A percentile compares a stretch with the other conserved stretches of the same genome.
Evolutionary conservation across 2,797 vertebrate species (phyloP).

Genomic region (Catamblyrhynchus diadema): DNA sequence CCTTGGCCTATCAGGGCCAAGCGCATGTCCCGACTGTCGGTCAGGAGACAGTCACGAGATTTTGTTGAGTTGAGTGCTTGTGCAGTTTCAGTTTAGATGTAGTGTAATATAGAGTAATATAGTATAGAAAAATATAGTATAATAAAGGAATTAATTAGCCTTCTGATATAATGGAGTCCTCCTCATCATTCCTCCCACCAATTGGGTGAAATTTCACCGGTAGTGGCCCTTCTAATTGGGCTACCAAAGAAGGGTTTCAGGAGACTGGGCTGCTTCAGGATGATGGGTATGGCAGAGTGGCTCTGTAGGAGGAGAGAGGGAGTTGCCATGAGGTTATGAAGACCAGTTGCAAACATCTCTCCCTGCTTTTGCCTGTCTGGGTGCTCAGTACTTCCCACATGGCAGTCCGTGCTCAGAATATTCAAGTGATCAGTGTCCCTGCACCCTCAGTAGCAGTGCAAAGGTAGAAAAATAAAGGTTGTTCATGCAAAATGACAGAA

Average conservation of each 20-base stretch:
- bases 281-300: background rate
- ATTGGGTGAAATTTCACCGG: accelerated
- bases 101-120: background rate
- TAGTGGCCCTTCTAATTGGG: no score
- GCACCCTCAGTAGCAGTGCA: background rate
- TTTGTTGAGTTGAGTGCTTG: no score
- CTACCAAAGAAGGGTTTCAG: background rate
- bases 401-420: accelerated
- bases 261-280: background rate
- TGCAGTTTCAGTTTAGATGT: background rate
- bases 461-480: background rate
- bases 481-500: background rate
- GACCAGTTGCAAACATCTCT: background rate
- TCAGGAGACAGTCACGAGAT: no score
- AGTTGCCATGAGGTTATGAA: background rate
- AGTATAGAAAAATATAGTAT: no score
- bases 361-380: background rate
- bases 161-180: background rate
- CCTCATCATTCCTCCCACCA: background rate
- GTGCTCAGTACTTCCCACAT: accelerated
- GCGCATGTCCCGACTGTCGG: accelerated
- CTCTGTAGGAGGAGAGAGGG: background rate
- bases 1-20: no score
- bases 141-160: background rate
- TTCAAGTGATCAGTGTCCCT: background rate